A percentile compares a stretch with the other conserved stretches of the same genome.
Conservation (phyloP, 2,113 vertebrate genomes). For the Erinaceus europaeus region DNA sequence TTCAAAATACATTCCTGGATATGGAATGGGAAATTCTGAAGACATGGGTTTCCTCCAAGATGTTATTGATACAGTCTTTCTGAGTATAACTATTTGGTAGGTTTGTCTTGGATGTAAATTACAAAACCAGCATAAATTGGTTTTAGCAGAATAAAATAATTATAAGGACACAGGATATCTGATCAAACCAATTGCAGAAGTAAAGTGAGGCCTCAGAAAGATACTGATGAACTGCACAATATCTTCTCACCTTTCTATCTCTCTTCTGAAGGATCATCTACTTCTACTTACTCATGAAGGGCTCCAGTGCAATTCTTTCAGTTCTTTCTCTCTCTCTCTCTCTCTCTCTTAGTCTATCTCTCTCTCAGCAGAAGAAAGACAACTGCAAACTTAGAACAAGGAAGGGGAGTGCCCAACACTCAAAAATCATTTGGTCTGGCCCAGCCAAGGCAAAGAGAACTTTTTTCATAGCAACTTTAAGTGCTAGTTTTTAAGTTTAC, state of each 20-base stretch:
- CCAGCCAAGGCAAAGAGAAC: no score
- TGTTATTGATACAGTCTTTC: not conserved
- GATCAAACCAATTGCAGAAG: not conserved
- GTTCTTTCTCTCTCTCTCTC: not conserved
- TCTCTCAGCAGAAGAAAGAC: not conserved
- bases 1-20: not conserved
- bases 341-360: no score
- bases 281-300: not conserved
- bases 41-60: not conserved
- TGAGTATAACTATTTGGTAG: not conserved
- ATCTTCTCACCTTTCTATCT: not conserved
- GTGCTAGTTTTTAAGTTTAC: no score
- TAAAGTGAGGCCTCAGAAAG: not conserved
- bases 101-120: not conserved
- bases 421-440: no score
- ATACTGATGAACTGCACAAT: not conserved
- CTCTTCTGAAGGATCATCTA: not conserved
- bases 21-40: not conserved
- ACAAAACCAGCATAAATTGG: not conserved
- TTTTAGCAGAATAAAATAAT: not conserved
- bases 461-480: no score
- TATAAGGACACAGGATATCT: not conserved
- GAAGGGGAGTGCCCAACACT: no score
- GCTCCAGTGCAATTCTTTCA: no score
- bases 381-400: not conserved